phyloP scores from a whole-genome alignment of 2,113 vertebrate genomes.

The Miniopterus natalensis region DNA sequence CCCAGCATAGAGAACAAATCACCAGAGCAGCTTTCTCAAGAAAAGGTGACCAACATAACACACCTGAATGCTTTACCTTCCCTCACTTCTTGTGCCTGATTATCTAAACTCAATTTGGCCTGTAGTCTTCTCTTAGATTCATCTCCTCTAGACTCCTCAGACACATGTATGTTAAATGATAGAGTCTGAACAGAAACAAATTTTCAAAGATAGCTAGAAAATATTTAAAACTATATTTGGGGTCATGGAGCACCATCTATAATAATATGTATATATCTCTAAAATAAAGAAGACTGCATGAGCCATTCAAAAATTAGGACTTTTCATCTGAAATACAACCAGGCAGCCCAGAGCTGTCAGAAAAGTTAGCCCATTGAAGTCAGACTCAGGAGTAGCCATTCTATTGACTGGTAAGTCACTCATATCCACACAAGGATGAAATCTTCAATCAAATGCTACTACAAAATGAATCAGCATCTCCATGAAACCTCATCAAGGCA shows the following conservation, averaged over 20 bases:
- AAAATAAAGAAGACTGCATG: not conserved
- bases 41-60: not conserved
- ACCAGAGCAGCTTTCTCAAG: not conserved
- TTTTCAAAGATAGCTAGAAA: not conserved
- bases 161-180: not conserved
- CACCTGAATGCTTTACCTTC: not conserved
- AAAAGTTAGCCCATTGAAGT: not conserved
- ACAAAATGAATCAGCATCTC: slow-evolving; percentile 17
- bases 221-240: slow-evolving; percentile 25
- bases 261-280: slow-evolving; percentile 21
- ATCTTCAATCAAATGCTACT: not conserved
- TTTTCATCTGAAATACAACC: not conserved
- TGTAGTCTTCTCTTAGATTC: not conserved
- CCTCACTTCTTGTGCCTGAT: not conserved
- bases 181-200: not conserved
- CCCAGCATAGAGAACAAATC: not conserved
- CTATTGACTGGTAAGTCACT: not conserved
- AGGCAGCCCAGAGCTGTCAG: not conserved
- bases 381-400: not conserved
- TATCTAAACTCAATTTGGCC: not conserved
- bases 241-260: not conserved
- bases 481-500: not conserved
- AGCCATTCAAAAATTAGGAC: not conserved
- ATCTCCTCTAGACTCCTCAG: not conserved
- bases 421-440: not conserved